Conservation (phyloP, 2,797 vertebrate species). For the Sciurus carolinensis region DNA sequence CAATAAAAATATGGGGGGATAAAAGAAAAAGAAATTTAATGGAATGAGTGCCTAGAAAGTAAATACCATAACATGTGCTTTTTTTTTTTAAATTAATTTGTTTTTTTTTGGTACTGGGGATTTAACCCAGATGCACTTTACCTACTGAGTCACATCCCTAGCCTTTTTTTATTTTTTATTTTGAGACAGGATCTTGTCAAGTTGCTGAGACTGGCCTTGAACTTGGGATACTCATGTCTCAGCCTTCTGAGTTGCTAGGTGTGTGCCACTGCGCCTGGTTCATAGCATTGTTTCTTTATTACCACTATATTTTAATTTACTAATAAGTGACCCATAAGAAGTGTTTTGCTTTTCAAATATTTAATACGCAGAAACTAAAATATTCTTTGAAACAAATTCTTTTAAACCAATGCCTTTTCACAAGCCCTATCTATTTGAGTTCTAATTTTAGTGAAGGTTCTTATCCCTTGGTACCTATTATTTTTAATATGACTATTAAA, state of each 20-base stretch:
- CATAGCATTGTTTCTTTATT: not conserved
- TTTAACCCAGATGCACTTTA: too few relatives aligned
- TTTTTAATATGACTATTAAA: not conserved
- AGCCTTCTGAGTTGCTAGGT: too few relatives aligned
- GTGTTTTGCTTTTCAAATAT: not conserved
- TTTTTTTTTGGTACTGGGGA: too few relatives aligned
- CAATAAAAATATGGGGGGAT: too few relatives aligned
- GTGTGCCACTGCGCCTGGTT: too few relatives aligned
- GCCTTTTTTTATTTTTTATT: too few relatives aligned
- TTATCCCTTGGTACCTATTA: not conserved
- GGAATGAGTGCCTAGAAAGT: not conserved
- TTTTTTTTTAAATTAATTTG: too few relatives aligned
- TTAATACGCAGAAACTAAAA: not conserved
- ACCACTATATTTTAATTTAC: not conserved
- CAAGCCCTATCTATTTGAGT: not conserved
- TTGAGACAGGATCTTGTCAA: too few relatives aligned
- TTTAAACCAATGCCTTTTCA: not conserved
- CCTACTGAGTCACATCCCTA: too few relatives aligned
- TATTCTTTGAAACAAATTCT: slow-evolving; percentile 4
- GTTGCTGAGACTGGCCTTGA: too few relatives aligned
- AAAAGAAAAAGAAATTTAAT: not conserved
- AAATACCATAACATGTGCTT: not conserved
- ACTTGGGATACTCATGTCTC: too few relatives aligned
- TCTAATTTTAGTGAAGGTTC: not conserved
- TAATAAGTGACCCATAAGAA: not conserved